Conservation (phyloP, 2,113 vertebrate species). For the Lophura nycthemera region DNA sequence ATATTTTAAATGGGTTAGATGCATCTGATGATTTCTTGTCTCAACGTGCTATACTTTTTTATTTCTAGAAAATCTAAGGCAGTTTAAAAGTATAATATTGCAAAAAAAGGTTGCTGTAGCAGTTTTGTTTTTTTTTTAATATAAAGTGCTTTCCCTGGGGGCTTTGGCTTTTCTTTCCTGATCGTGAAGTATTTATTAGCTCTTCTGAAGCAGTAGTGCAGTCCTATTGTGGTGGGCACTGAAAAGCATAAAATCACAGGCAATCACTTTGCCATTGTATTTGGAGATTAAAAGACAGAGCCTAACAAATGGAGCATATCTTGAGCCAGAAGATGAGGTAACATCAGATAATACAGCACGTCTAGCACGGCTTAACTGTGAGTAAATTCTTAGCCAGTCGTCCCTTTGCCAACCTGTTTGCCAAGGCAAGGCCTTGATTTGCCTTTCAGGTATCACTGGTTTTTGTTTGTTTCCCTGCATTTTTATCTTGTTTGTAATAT, state of each 20-base stretch:
- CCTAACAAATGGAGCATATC: not conserved
- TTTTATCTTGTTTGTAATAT: not conserved
- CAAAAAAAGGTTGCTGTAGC: not conserved
- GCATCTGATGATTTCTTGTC: not conserved
- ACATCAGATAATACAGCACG: not conserved
- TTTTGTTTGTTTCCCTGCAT: not conserved
- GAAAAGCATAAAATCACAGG: slow-evolving; percentile 4
- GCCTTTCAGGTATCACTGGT: not conserved
- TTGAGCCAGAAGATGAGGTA: not conserved
- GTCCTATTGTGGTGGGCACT: not conserved
- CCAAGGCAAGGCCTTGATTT: not conserved
- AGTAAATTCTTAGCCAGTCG: not conserved
- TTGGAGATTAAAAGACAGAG: not conserved
- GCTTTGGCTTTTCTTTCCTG: not conserved
- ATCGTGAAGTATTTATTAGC: not conserved
- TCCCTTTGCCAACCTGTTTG: not conserved
- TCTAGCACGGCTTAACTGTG: not conserved
- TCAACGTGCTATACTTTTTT: not conserved
- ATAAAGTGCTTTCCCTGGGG: not conserved
- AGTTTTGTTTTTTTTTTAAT: not conserved
- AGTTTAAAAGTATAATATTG: not conserved
- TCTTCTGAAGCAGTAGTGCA: not conserved
- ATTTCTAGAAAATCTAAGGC: not conserved
- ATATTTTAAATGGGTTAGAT: slow-evolving; percentile 21
- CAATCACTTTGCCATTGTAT: slow-evolving; percentile 35